Evolutionary conservation across 1,140 invertebrate species (phyloP).

Genomic region (Tetramorium simillimum): DNA sequence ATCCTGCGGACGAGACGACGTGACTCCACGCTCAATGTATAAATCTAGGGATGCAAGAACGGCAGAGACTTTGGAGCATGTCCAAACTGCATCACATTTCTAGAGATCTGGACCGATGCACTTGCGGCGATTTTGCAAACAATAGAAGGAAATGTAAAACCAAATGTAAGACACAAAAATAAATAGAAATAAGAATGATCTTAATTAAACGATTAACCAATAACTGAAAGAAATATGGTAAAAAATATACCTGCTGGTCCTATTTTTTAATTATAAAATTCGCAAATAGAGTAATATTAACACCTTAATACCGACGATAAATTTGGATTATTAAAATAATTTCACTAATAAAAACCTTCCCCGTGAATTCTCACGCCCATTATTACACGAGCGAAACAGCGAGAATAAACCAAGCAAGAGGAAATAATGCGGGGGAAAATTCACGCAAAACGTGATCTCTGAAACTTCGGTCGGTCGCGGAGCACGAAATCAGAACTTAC

Average conservation of each 20-base stretch:
- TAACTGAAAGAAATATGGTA: neutral
- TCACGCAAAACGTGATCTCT: constrained; percentile 34
- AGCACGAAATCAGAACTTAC: constrained; percentile 64
- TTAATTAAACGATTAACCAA: neutral
- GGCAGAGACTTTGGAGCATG: constrained; percentile 5
- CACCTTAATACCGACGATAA: neutral
- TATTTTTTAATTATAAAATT: neutral
- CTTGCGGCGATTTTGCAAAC: neutral
- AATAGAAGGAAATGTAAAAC: neutral
- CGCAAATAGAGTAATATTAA: neutral
- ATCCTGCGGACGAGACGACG: constrained; percentile 23
- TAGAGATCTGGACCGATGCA: constrained; percentile 4
- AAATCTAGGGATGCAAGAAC: constrained; percentile 31
- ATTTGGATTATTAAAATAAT: constrained; percentile 19
- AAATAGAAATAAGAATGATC: neutral
- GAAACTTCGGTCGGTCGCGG: constrained; percentile 19
- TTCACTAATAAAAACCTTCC: neutral
- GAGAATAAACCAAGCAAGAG: neutral
- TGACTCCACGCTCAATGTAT: neutral
- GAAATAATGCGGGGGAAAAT: constrained; percentile 13
- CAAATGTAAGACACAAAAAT: neutral
- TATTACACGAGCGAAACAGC: neutral
- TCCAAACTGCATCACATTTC: constrained; percentile 5
- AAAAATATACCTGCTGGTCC: neutral
- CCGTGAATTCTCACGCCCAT: neutral